Base-by-base conservation (phyloP, 2,797 vertebrate species). In the Rhabdomys pumilio region DNA sequence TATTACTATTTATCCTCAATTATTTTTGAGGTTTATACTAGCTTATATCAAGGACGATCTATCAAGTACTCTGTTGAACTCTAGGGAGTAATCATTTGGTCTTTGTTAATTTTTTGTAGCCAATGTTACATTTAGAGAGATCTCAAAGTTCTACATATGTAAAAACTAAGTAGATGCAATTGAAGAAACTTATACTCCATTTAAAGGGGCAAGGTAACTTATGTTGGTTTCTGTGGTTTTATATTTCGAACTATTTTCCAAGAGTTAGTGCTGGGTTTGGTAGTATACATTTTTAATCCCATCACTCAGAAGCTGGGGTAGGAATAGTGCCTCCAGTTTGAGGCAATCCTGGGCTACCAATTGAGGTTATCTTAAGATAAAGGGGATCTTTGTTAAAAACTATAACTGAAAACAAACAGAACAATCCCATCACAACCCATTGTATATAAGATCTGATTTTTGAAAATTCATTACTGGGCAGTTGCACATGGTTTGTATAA, bases 11-110 rank as follows among this genome's bases (percentile, higher is more conserved):
- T 94, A 90, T 89, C 63, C 29, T 91, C 24, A 92, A 44, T 90
- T 89, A 89, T 96, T 94, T 59, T 59, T 87, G 41, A 95, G 53
- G 79, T 82, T 90, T 89, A 20, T 44, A 22, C 87, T 76, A 87
- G 14, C 26, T 92, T 90, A 76, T 20, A 79, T 94, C 41, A 73
- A 50, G 65, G 50, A 77, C 91, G 8, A 88, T 87, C 77, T 95
- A 47, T 65, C 5, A 82, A 41, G 59, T 59, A 88, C 34, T 82
- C 69, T 76, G 11, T 81, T 92, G 34, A 76, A 19, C 61, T 92
- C 12, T 90, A 0, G 38, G 82, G 6, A 29, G 44, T 55, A 82
- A 72, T 93, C 79, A 12, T 84, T 82, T 29, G 85, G 15, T 59
- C 50, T 95, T 75, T 89, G 75, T 31, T 96, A 77, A 86, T 84